Conservation (phyloP, 2,113 vertebrate genomes). For the Notarius lentiginosus region DNA sequence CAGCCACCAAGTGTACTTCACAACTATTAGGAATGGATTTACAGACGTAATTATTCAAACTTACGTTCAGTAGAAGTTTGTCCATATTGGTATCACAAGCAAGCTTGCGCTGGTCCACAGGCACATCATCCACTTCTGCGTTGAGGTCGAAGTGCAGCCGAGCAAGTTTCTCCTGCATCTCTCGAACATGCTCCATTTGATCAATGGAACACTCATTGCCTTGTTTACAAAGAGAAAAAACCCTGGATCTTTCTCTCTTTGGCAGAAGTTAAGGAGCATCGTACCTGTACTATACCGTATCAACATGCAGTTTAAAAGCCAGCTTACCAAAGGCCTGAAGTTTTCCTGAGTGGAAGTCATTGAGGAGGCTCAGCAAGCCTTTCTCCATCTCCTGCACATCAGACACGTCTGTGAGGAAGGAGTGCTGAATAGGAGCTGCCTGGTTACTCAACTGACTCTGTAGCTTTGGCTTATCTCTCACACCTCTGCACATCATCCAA, state of each 20-base stretch:
- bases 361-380: constrained; percentile 90
- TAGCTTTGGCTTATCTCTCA: constrained; percentile 83
- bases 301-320: neutral
- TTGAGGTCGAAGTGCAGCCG: constrained; percentile 94
- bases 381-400: constrained; percentile 99
- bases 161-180: constrained; percentile 97
- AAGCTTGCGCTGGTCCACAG: constrained; percentile 85
- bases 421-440: constrained; percentile 85
- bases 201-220: constrained; percentile 96
- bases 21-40: neutral
- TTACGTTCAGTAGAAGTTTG: constrained; percentile 89
- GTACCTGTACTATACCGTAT: neutral
- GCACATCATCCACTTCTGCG: constrained; percentile 88
- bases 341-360: constrained; percentile 98
- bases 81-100: constrained; percentile 92
- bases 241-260: neutral
- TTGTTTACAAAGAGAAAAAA: constrained; percentile 53
- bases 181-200: constrained; percentile 96
- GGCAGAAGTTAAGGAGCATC: too few relatives aligned
- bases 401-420: constrained; percentile 95
- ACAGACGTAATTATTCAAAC: constrained; percentile 43
- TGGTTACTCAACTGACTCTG: constrained; percentile 78
- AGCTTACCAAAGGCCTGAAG: constrained; percentile 91
- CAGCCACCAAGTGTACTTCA: neutral
- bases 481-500: constrained; percentile 65